Evolutionary conservation across 1,140 invertebrate species (phyloP), one percentile per base, ranked within the genome.

Genomic region (Plectrocnemia conspersa): DNA sequence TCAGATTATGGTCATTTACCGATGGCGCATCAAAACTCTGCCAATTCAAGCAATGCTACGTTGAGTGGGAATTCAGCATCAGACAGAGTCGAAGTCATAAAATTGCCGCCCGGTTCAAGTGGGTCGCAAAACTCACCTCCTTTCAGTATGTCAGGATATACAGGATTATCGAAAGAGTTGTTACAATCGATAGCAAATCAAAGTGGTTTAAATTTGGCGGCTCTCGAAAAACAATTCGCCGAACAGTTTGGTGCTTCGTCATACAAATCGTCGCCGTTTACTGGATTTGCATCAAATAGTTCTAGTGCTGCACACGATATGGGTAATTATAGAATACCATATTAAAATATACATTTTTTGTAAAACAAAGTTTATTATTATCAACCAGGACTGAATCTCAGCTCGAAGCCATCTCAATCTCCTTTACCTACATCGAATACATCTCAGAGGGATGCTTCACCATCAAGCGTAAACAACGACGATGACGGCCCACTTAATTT

Each of bases 401-500:
- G 68, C 58, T 69, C 69, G 0, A 75, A 79, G 54, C 67, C 74
- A 13, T 70, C 70, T 21, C 69, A 66, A 15, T 64, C 64, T 52
- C 67, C 64, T 19, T 62, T 68, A 77, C 61, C 60, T 77, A 52
- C 54, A 68, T 54, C 66, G 67, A 3, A 63, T 67, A 56, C 69
- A 67, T 60, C 68, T 67, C 36, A 78, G 71, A 2, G 63, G 68
- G 10, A 66, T 61, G 36, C 58, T 18, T 63, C 67, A 3, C 68
- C 69, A 52, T 66, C 68, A 52, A 78, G 75, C 49, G 72, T 71
- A 46, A 67, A 73, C 3, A 74, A 77, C 52, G 81, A 84, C 33
- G 79, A 79, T 2, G 88, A 91, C 63, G 81, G 84, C 0, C 88
- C 88, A 0, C 75, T 91, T 13, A 90, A 91, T 70, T 77, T 91